Conservation (phyloP, 2,797 vertebrate species). For the Pristis pectinata region DNA sequence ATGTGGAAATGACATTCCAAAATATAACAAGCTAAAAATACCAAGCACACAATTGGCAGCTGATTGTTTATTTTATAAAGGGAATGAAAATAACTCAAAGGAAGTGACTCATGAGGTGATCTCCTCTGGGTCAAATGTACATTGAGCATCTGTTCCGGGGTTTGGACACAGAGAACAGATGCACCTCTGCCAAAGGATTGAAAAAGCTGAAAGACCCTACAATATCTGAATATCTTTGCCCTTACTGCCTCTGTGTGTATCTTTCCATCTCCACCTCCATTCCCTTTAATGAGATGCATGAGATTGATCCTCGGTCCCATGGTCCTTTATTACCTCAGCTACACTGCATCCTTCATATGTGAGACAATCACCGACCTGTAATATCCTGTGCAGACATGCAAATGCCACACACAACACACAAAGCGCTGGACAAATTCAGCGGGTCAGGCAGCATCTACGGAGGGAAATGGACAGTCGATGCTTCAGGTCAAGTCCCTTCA, state of each 20-base stretch:
- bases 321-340: not conserved
- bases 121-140: not conserved
- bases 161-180: not conserved
- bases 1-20: not conserved
- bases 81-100: conserved; percentile 23
- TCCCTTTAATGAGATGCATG: not conserved
- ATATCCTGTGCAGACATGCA: too few species aligned
- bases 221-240: not conserved
- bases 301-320: not conserved
- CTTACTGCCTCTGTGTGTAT: too few species aligned
- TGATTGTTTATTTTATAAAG: not conserved
- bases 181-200: not conserved
- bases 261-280: not conserved
- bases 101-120: conserved; percentile 20
- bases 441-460: not conserved
- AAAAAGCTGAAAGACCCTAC: not conserved
- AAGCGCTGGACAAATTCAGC: not conserved
- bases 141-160: not conserved
- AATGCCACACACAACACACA: too few species aligned
- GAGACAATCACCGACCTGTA: not conserved
- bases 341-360: not conserved
- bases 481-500: not conserved
- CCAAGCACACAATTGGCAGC: not conserved
- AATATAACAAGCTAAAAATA: conserved; percentile 7
- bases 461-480: too few species aligned